Evolutionary conservation across 2,888 invertebrate species (phyloP).

Genomic region (Xanthostigma xanthostigma): DNA sequence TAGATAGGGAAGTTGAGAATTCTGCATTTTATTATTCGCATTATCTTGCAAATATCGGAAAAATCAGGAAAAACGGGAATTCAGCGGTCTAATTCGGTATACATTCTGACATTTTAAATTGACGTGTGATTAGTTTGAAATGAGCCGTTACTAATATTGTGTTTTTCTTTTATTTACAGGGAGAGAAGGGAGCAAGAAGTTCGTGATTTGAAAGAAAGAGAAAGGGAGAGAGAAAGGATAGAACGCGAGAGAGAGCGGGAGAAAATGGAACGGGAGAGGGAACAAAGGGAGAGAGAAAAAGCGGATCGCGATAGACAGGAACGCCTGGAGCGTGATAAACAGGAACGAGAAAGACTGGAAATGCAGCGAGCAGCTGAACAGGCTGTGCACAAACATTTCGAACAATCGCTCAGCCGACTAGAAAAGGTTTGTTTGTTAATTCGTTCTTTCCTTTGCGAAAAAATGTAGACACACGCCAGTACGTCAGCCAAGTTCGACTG

Average conservation of each 20-base stretch:
- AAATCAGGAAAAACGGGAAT: too few relatives aligned
- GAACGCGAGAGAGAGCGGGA: constrained; percentile 33
- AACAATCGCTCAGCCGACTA: constrained; percentile 49
- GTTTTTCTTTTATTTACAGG: constrained; percentile 22
- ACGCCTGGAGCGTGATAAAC: constrained; percentile 27
- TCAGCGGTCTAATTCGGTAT: too few relatives aligned
- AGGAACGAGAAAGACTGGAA: constrained; percentile 40
- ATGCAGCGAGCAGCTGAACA: constrained; percentile 43
- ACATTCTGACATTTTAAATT: background rate
- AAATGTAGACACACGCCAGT: too few relatives aligned
- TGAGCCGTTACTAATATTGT: background rate
- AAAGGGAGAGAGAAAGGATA: constrained; percentile 37
- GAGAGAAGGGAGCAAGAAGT: constrained; percentile 55
- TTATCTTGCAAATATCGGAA: too few relatives aligned
- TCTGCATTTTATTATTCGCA: too few relatives aligned
- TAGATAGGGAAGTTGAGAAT: too few relatives aligned
- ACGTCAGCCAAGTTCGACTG: too few relatives aligned
- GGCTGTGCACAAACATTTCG: constrained; percentile 78
- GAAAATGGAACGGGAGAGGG: constrained; percentile 30
- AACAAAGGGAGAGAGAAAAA: constrained; percentile 34
- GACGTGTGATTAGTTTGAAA: background rate
- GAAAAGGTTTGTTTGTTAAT: too few relatives aligned
- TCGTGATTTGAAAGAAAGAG: constrained; percentile 42
- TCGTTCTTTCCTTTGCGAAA: too few relatives aligned
- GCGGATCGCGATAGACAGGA: constrained; percentile 39